phyloP scores from a whole-genome alignment of 1,140 invertebrate genomes.

The Dendrolimus kikuchii region DNA sequence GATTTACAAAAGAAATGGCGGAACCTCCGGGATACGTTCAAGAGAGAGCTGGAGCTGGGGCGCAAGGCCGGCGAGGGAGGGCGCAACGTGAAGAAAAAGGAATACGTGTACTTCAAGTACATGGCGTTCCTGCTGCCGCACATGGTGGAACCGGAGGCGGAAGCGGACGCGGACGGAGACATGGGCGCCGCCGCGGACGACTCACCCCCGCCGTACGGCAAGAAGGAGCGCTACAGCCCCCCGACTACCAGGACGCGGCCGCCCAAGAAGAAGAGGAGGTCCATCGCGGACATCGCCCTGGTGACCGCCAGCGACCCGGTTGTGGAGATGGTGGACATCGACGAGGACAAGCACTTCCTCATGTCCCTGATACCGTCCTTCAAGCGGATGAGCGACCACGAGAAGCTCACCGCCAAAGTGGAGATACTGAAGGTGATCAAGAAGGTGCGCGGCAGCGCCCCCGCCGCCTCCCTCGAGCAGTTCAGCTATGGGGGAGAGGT shows the following conservation, averaged over 20 bases:
- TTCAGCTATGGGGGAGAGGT: background rate
- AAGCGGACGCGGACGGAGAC: constrained; percentile 1
- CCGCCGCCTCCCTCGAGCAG: background rate
- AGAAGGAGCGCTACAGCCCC: too few species aligned
- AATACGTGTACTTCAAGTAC: constrained; percentile 38
- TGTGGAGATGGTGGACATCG: constrained; percentile 18
- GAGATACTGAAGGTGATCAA: constrained; percentile 35
- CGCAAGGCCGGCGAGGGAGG: constrained; percentile 23
- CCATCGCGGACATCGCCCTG: constrained; percentile 1
- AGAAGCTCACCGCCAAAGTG: constrained; percentile 37
- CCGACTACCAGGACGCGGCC: too few species aligned
- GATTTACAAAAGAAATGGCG: constrained; percentile 38
- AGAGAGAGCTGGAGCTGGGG: constrained; percentile 25
- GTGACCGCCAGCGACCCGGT: background rate
- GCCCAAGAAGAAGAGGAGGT: background rate
- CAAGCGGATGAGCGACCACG: constrained; percentile 30
- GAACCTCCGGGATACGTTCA: constrained; percentile 38
- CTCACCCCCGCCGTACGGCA: background rate
- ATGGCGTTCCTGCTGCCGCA: constrained; percentile 35
- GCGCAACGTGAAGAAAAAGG: constrained; percentile 22
- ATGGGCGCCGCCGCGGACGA: background rate
- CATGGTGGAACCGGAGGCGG: constrained; percentile 7
- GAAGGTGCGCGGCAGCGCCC: constrained; percentile 7
- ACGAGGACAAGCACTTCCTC: constrained; percentile 38
- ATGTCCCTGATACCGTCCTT: constrained; percentile 37